Percentiles rank a stretch among this genome's conserved stretches.
Conservation (phyloP, 2,888 invertebrate genomes). For the Caenorhabditis sinica region DNA sequence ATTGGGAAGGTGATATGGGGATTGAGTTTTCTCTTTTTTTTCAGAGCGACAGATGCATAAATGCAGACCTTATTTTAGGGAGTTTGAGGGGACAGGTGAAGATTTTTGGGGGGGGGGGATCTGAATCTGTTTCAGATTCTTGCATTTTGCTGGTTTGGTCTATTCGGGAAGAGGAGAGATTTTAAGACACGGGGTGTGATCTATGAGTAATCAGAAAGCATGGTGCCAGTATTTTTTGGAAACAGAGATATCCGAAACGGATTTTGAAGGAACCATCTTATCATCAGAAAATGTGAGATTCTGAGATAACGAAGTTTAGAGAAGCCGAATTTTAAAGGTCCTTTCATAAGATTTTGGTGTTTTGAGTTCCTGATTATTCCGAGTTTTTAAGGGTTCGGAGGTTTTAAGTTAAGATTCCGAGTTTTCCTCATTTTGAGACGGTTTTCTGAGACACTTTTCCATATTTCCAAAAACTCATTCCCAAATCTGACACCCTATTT, state of each 20-base stretch:
- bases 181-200: slow-evolving; percentile 8
- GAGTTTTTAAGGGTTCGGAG: no score
- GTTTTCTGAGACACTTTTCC: no score
- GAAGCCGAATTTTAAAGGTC: no score
- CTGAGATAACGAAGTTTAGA: no score
- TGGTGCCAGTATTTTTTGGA: background rate
- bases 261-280: no score
- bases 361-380: no score
- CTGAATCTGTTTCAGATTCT: slow-evolving; percentile 6
- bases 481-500: background rate
- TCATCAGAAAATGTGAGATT: no score
- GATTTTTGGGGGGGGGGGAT: background rate
- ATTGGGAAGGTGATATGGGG: background rate
- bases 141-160: background rate
- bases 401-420: no score
- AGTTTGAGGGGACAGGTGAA: slow-evolving; percentile 7
- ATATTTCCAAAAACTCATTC: no score
- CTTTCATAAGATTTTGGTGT: no score
- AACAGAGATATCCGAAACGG: background rate
- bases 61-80: background rate
- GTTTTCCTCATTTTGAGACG: no score
- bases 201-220: slow-evolving; percentile 1
- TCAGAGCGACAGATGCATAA: slow-evolving; percentile 15
- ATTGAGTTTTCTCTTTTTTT: slow-evolving; percentile 3
- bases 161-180: background rate